These are phyloP conservation scores for Macropis europaea DNA, from an alignment of 2,888 invertebrate species.

Conservation along the genomic window DNA sequence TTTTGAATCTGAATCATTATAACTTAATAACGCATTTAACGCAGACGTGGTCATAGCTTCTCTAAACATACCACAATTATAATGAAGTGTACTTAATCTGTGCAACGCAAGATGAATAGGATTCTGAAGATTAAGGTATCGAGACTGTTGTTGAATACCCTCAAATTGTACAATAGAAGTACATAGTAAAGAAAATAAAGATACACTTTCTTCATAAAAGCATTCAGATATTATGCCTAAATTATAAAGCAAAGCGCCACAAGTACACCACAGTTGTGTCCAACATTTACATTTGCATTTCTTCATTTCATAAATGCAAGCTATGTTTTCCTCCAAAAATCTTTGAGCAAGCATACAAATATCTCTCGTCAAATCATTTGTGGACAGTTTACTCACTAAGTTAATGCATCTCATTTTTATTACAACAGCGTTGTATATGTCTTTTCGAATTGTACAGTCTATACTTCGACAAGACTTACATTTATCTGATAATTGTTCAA, in stretches of 20 bases:
- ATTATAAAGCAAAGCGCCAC: slow-evolving; percentile 67
- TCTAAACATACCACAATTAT: slow-evolving; percentile 57
- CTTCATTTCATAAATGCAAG: slow-evolving; percentile 54
- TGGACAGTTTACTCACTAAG: slow-evolving; percentile 51
- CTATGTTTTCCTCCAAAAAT: slow-evolving; percentile 53
- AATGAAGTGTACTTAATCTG: slow-evolving; percentile 61
- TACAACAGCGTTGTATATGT: slow-evolving; percentile 56
- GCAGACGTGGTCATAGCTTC: slow-evolving; percentile 69
- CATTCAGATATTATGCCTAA: slow-evolving; percentile 59
- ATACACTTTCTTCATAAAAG: slow-evolving; percentile 56
- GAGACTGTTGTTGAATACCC: slow-evolving; percentile 46
- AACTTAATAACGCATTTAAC: slow-evolving; percentile 68
- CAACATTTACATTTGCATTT: slow-evolving; percentile 61
- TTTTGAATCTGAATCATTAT: slow-evolving; percentile 59
- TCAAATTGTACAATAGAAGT: slow-evolving; percentile 58
- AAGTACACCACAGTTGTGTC: slow-evolving; percentile 63
- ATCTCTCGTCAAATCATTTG: slow-evolving; percentile 35
- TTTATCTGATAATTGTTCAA: slow-evolving; percentile 18
- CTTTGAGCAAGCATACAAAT: slow-evolving; percentile 33
- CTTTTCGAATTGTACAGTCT: slow-evolving; percentile 54
- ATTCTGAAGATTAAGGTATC: slow-evolving; percentile 47
- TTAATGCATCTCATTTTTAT: slow-evolving; percentile 43
- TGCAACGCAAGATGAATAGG: slow-evolving; percentile 57
- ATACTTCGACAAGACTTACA: slow-evolving; percentile 57
- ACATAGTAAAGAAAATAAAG: slow-evolving; percentile 61